Evolutionary conservation across 2,888 invertebrate genomes (phyloP), one percentile per base, ranked within the genome.

Genomic region (Nemotelus pantherinus): DNA sequence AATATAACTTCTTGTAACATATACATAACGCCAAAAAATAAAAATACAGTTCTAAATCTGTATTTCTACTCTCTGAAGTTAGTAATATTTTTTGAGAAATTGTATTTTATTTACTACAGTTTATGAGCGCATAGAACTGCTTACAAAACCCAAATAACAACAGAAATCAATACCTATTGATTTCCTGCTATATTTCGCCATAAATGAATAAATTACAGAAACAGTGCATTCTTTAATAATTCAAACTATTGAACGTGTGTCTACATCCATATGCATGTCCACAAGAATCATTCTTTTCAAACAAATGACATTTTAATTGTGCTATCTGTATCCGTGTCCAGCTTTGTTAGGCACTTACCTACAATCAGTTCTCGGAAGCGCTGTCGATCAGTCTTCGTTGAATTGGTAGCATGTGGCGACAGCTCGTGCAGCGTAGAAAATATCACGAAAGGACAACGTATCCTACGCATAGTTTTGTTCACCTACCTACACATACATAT

Each of bases 381-480:
- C 25, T 25, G 67, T 64, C 67, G 67, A 79, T 79, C 76, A 4
- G 53, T 79, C 67, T 79, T 72, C 41, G 9, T 39, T 7, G 57
- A 47, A 48, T 48, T 74, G 55, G 78, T 77, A 79, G 76, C 79
- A 79, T 79, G 79, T 79, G 79, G 79, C 79, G 79, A 79, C 79
- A 79, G 78, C 60, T 67, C 72, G 60, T 74, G 48, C 50, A 25
- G 45, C 47, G 71, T 60, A 45, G 67, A 76, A 67, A 72, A 50
- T 45, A 3, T 39, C 3, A 75, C 75, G 67, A 76, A 65, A 57
- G 65, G 76, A 68, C 53, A 74, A 44, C 10, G 68, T 68, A 7
- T 39, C 50, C 39, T n/a, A 47, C 25, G 50, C 39, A 53, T 50
- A 3, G 39, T 10, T 4, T 9, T 50, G 53, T 50, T 68, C 68